Conservation (phyloP, 2,888 invertebrate genomes). For the Alitta virens region DNA sequence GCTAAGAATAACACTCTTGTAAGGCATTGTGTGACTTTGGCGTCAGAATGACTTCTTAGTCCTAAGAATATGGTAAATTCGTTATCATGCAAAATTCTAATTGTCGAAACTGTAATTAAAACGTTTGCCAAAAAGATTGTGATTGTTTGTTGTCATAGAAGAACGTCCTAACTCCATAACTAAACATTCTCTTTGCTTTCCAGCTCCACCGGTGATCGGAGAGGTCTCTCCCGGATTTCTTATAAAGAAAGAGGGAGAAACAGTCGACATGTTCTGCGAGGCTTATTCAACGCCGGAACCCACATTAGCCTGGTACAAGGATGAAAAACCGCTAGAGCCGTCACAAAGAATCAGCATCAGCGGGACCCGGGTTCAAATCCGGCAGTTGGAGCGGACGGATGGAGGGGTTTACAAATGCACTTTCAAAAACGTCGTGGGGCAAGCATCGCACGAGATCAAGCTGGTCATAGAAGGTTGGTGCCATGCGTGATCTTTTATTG, state of each 20-base stretch:
- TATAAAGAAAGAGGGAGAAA: slow-evolving; percentile 68
- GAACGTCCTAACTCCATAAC: too few species aligned
- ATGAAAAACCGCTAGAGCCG: slow-evolving; percentile 25
- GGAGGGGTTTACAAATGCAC: slow-evolving; percentile 96
- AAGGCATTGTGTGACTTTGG: too few species aligned
- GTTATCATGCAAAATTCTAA: too few species aligned
- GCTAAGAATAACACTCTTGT: too few species aligned
- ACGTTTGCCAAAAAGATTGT: too few species aligned
- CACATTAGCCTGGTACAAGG: slow-evolving; percentile 94
- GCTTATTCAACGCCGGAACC: slow-evolving; percentile 93
- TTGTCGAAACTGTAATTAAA: too few species aligned
- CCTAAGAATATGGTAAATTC: too few species aligned
- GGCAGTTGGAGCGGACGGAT: slow-evolving; percentile 88
- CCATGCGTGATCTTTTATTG: too few species aligned
- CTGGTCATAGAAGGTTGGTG: slow-evolving; percentile 83
- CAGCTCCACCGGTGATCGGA: slow-evolving; percentile 30
- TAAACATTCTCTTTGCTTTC: too few species aligned
- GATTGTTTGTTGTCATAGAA: too few species aligned
- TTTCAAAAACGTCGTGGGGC: slow-evolving; percentile 92
- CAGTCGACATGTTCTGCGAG: slow-evolving; percentile 93
- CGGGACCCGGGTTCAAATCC: slow-evolving; percentile 62
- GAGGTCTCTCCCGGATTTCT: slow-evolving; percentile 32
- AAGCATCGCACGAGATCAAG: slow-evolving; percentile 91
- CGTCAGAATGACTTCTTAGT: too few species aligned
- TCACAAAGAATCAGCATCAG: slow-evolving; percentile 18